Percentiles rank a stretch among this genome's conserved stretches.
These are phyloP conservation scores for Slavum lentiscoides DNA, from an alignment of 2,888 invertebrate genomes.

Conservation along the genomic window DNA sequence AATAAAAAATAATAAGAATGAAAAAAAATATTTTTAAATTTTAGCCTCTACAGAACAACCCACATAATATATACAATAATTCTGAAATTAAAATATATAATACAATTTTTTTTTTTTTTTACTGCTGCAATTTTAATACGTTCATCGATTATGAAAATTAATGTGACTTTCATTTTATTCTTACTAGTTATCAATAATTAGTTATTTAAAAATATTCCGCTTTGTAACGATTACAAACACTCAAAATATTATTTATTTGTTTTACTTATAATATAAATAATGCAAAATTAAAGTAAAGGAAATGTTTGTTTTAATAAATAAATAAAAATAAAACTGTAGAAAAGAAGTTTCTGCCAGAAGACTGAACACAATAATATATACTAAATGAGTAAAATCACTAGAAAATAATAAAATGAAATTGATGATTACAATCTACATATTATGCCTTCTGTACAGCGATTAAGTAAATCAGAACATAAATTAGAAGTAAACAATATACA, in stretches of 20 bases:
- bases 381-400: not conserved
- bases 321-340: slow-evolving; percentile 17
- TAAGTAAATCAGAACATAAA: slow-evolving; percentile 2
- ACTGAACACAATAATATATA: not conserved
- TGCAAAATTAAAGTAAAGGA: not conserved
- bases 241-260: not conserved
- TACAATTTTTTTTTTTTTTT: not conserved
- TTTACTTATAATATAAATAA: not conserved
- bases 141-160: too few relatives aligned
- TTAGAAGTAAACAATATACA: slow-evolving; percentile 16
- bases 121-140: too few relatives aligned
- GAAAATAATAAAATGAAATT: not conserved
- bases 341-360: slow-evolving; percentile 9
- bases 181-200: not conserved
- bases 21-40: not conserved
- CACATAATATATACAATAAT: not conserved
- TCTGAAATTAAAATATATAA: not conserved
- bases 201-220: not conserved
- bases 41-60: not conserved
- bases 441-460: slow-evolving; percentile 17
- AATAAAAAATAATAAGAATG: not conserved
- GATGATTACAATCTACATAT: slow-evolving; percentile 20
- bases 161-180: not conserved
- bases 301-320: slow-evolving; percentile 11
- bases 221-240: slow-evolving; percentile 16